phyloP scores from a whole-genome alignment of 2,113 vertebrate species.

The Todiramphus chloris region DNA sequence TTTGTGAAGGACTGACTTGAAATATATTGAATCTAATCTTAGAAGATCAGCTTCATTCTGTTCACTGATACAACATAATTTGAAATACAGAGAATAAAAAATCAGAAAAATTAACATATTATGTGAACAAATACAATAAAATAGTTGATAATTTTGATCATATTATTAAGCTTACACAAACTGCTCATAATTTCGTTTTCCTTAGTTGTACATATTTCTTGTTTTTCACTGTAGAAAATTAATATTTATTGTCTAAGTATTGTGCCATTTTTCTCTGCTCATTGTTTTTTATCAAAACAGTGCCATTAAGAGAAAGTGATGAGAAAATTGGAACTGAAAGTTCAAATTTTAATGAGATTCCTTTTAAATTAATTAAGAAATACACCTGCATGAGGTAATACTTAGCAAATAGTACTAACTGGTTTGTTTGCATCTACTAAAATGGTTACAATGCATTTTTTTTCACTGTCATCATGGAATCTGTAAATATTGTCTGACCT shows the following conservation, averaged over 20 bases:
- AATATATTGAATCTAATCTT: neutral
- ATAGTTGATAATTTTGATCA: neutral
- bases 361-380: conserved; percentile 35
- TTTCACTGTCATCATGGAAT: neutral
- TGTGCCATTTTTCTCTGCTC: neutral
- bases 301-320: neutral
- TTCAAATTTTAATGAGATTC: neutral
- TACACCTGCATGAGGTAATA: conserved; percentile 6
- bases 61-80: neutral
- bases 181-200: neutral
- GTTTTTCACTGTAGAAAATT: neutral
- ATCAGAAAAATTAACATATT: neutral
- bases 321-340: neutral
- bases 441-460: neutral
- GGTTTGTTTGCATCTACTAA: conserved; percentile 12
- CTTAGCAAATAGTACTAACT: neutral
- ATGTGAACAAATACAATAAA: neutral
- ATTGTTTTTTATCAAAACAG: conserved; percentile 4
- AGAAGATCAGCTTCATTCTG: neutral
- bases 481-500: conserved; percentile 38
- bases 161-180: neutral
- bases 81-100: neutral
- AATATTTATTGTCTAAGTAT: neutral
- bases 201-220: neutral
- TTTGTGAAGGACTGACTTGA: neutral